A percentile compares a stretch with the other conserved stretches of the same genome.
These are phyloP conservation scores for Candoia aspera DNA, from an alignment of 2,113 vertebrate genomes.

Conservation along the genomic window DNA sequence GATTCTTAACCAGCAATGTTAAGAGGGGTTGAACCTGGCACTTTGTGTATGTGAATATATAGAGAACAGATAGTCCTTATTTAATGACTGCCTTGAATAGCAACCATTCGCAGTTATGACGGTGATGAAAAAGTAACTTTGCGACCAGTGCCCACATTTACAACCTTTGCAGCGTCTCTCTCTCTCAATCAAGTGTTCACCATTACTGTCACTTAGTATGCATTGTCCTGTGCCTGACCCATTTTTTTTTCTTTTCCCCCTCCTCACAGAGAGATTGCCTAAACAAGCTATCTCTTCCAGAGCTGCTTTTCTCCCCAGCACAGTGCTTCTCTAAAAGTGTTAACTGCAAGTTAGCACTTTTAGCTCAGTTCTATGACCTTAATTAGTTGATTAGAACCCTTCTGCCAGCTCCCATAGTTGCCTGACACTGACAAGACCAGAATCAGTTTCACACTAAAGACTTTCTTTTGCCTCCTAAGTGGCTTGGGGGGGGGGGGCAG, in stretches of 20 bases:
- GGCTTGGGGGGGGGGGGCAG: too few species aligned
- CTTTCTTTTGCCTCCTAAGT: too few species aligned
- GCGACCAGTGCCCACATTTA: neutral
- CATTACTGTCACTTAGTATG: neutral
- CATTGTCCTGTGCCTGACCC: neutral
- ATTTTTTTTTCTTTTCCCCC: neutral
- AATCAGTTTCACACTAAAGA: too few species aligned
- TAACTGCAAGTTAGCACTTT: too few species aligned
- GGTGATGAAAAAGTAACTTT: neutral
- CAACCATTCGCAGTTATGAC: neutral
- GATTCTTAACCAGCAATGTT: neutral
- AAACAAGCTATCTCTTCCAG: neutral
- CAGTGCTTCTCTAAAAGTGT: neutral
- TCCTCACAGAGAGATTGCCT: neutral
- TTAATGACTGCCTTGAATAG: neutral
- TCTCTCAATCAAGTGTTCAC: neutral
- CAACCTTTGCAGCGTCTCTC: neutral
- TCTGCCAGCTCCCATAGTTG: too few species aligned
- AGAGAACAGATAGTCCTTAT: neutral
- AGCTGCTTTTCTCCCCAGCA: neutral
- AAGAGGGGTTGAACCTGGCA: neutral
- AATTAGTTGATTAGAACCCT: too few species aligned
- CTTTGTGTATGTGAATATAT: neutral
- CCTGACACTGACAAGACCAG: too few species aligned
- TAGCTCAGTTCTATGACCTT: too few species aligned